Conservation (phyloP, 2,797 vertebrate genomes). For the Lagodon rhomboides region DNA sequence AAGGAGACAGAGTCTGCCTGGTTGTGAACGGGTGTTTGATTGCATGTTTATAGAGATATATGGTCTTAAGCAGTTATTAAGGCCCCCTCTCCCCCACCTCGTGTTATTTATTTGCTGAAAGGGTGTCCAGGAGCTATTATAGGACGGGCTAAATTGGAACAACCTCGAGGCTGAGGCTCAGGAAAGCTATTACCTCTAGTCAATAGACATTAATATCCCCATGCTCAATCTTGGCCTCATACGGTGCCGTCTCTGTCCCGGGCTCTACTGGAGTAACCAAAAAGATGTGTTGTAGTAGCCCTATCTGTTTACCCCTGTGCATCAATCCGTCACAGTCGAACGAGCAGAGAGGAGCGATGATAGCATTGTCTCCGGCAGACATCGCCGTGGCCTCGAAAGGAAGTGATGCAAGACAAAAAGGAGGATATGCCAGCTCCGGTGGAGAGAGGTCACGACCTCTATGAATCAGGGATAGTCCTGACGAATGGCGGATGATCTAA, state of each 20-base stretch:
- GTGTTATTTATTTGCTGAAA: conserved; percentile 74
- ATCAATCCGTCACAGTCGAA: conserved; percentile 73
- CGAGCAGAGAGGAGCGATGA: conserved; percentile 67
- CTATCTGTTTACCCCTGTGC: conserved; percentile 72
- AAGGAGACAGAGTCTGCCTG: conserved; percentile 33
- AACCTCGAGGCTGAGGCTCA: conserved; percentile 71
- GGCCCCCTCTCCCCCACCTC: conserved; percentile 22
- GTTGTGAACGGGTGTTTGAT: conserved; percentile 43
- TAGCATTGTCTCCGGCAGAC: conserved; percentile 69
- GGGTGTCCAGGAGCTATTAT: conserved; percentile 75
- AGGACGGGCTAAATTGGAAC: conserved; percentile 75
- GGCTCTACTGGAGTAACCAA: conserved; percentile 66
- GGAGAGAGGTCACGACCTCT: conserved; percentile 70
- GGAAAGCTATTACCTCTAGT: conserved; percentile 81
- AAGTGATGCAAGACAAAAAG: conserved; percentile 64
- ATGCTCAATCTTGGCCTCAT: conserved; percentile 70
- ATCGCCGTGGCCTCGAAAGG: conserved; percentile 67
- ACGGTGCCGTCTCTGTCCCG: conserved; percentile 50
- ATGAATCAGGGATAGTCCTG: conserved; percentile 49
- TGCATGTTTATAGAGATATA: conserved; percentile 69
- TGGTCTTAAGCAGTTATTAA: conserved; percentile 60
- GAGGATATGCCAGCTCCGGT: conserved; percentile 32
- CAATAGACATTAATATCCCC: conserved; percentile 82
- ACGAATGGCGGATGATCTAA: conserved; percentile 54
- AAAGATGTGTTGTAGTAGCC: conserved; percentile 67